Evolutionary conservation across 2,113 vertebrate species (phyloP).

Genomic region (Romanogobio albipinnatus): DNA sequence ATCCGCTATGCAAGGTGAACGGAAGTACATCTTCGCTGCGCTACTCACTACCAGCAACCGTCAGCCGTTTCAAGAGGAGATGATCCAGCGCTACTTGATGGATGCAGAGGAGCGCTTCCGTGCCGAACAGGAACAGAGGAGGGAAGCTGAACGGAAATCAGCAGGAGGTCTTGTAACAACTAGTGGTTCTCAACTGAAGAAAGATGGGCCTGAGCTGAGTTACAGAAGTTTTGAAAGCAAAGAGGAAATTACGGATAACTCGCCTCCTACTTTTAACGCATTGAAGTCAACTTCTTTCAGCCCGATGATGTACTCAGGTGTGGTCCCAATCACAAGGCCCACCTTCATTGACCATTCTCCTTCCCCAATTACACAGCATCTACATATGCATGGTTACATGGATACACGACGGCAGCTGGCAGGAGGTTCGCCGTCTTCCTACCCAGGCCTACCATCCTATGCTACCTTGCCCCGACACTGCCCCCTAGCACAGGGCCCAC

Average conservation of each 20-base stretch:
- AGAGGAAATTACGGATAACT: conserved; percentile 66
- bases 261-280: conserved; percentile 58
- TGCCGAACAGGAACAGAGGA: conserved; percentile 85
- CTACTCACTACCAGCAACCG: conserved; percentile 88
- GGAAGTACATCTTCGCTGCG: conserved; percentile 88
- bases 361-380: conserved; percentile 62
- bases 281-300: conserved; percentile 65
- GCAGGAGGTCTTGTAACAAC: conserved; percentile 41
- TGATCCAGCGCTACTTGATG: conserved; percentile 92
- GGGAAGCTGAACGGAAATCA: conserved; percentile 82
- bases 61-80: conserved; percentile 96
- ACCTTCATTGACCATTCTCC: conserved; percentile 71
- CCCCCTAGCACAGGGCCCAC: conserved; percentile 69
- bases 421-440: conserved; percentile 76
- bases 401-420: conserved; percentile 87
- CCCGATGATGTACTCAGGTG: conserved; percentile 79
- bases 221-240: conserved; percentile 63
- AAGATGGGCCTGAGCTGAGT: conserved; percentile 64
- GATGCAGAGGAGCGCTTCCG: conserved; percentile 90
- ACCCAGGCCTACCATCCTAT: conserved; percentile 81
- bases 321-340: conserved; percentile 86
- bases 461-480: conserved; percentile 89
- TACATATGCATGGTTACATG: conserved; percentile 73
- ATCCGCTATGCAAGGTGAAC: conserved; percentile 91
- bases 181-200: conserved; percentile 62